Percentiles rank a stretch among this genome's conserved stretches.
phyloP scores from a whole-genome alignment of 2,888 invertebrate species.

The Drosophila pseudotalamancana region DNA sequence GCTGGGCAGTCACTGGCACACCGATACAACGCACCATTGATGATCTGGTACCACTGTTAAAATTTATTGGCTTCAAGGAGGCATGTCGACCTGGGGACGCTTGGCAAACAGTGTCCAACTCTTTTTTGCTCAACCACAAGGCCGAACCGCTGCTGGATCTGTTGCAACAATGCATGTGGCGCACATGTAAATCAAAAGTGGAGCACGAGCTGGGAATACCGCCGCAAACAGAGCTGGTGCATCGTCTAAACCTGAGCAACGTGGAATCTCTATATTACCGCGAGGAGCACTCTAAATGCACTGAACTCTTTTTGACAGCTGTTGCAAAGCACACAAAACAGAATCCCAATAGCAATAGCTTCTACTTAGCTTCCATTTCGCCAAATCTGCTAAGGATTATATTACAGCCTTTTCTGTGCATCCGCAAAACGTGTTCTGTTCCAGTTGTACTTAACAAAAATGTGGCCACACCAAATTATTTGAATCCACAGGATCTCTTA shows the following conservation, averaged over 20 bases:
- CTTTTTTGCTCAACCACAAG: conserved; percentile 63
- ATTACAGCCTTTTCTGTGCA: conserved; percentile 87
- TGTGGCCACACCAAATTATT: conserved; percentile 81
- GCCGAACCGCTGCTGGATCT: conserved; percentile 58
- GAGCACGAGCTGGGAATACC: conserved; percentile 88
- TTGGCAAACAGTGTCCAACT: conserved; percentile 73
- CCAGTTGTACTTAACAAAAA: conserved; percentile 82
- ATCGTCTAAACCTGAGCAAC: conserved; percentile 88
- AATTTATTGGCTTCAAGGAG: conserved; percentile 83
- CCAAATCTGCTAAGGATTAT: conserved; percentile 83
- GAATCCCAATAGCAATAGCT: conserved; percentile 25
- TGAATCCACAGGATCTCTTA: conserved; percentile 88
- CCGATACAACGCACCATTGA: conserved; percentile 87
- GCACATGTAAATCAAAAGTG: conserved; percentile 89
- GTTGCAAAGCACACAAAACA: conserved; percentile 74
- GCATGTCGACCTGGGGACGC: conserved; percentile 60
- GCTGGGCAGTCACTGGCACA: conserved; percentile 92
- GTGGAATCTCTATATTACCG: conserved; percentile 90
- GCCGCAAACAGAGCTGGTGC: conserved; percentile 86
- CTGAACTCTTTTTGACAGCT: conserved; percentile 84
- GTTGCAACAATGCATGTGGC: conserved; percentile 85
- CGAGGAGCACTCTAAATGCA: conserved; percentile 86
- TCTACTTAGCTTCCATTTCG: conserved; percentile 84
- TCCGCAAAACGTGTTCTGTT: conserved; percentile 90
- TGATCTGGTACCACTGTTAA: conserved; percentile 84